Conservation (phyloP, 2,888 invertebrate genomes). For the Caenorhabditis auriculariae region DNA sequence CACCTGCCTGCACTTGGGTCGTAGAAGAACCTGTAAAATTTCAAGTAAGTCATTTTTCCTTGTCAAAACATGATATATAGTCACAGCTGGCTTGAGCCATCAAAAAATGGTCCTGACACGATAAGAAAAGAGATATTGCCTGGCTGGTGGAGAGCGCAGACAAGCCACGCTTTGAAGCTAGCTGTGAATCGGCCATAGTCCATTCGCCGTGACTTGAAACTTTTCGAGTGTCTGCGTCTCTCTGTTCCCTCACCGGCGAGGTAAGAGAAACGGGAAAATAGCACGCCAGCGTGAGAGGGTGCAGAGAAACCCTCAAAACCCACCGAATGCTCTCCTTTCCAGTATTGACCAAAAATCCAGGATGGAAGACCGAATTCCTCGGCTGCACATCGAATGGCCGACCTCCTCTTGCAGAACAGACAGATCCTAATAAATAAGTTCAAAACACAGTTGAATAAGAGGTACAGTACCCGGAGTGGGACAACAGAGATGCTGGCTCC, state of each 20-base stretch:
- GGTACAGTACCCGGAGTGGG: constrained; percentile 33
- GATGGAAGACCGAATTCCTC: constrained; percentile 36
- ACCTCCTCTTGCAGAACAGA: constrained; percentile 45
- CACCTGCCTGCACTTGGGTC: constrained; percentile 40
- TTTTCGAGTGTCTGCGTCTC: too few species aligned
- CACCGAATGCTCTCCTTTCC: constrained; percentile 40
- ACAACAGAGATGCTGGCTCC: constrained; percentile 50
- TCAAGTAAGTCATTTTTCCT: background rate
- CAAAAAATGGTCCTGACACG: too few species aligned
- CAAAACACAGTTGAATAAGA: background rate
- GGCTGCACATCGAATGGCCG: constrained; percentile 44
- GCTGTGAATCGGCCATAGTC: too few species aligned
- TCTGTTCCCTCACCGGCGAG: too few species aligned
- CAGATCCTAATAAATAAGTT: constrained; percentile 17
- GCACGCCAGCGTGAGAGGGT: background rate
- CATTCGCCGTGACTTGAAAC: too few species aligned
- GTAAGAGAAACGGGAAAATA: too few species aligned
- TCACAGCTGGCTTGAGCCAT: too few species aligned
- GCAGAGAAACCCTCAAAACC: background rate
- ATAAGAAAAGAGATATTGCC: too few species aligned
- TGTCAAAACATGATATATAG: background rate
- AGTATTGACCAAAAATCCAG: constrained; percentile 38
- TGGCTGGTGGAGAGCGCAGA: too few species aligned
- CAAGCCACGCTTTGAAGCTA: too few species aligned
- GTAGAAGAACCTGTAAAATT: constrained; percentile 49